phyloP scores from a whole-genome alignment of 2,797 vertebrate species.

The Siniperca obscura region DNA sequence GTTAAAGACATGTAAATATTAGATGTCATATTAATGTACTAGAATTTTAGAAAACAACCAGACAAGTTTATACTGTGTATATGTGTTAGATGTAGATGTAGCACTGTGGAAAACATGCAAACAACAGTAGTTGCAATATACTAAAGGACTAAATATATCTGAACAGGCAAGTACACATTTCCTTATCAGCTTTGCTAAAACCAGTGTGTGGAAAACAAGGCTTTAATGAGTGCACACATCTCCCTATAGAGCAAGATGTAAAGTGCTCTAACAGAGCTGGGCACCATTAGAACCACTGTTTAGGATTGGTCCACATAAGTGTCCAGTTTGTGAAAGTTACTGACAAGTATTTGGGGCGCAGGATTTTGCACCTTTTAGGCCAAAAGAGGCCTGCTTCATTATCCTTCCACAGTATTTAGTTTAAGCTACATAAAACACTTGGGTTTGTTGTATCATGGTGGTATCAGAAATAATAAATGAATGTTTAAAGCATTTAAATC shows the following conservation, averaged over 20 bases:
- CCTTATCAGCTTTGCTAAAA: neutral
- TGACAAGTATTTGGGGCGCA: neutral
- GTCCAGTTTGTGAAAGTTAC: neutral
- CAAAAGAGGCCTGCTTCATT: no score
- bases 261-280: neutral
- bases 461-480: no score
- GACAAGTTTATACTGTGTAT: neutral
- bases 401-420: no score
- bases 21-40: neutral
- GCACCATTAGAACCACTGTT: neutral
- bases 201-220: slow-evolving; percentile 9
- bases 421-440: no score
- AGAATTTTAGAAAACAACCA: neutral
- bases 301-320: neutral
- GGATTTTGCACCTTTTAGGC: no score
- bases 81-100: neutral
- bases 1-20: slow-evolving; percentile 1
- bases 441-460: no score
- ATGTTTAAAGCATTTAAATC: no score
- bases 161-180: neutral
- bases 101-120: slow-evolving; percentile 1
- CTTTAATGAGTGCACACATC: neutral
- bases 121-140: neutral
- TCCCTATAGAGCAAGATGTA: neutral
- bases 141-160: neutral